Percentiles rank a stretch among this genome's conserved stretches.
These are phyloP conservation scores for Cyprinus carpio DNA, from an alignment of 2,113 vertebrate genomes.

Conservation along the genomic window DNA sequence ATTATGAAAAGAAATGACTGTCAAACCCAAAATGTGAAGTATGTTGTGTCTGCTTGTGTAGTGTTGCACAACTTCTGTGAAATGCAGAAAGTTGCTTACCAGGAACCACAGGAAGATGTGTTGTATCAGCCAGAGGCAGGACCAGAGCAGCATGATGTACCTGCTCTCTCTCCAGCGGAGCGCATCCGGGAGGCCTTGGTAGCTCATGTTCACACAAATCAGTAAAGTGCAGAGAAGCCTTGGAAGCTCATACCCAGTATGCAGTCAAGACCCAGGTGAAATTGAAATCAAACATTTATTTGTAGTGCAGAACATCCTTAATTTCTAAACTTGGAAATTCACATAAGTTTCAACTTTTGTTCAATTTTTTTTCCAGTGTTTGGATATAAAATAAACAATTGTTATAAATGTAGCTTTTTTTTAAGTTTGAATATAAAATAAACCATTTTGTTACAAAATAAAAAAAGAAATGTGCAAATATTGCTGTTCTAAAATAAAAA, in stretches of 20 bases:
- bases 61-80: neutral
- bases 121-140: neutral
- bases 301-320: neutral
- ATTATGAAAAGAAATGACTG: too few relatives aligned
- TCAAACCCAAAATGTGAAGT: too few relatives aligned
- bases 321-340: neutral
- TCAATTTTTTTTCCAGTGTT: neutral
- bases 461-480: too few relatives aligned
- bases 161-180: neutral
- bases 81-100: neutral
- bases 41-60: neutral
- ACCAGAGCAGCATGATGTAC: neutral
- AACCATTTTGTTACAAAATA: neutral
- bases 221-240: neutral
- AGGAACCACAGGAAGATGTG: neutral
- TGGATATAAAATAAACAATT: neutral
- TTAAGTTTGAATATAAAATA: neutral
- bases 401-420: too few relatives aligned
- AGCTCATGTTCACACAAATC: neutral
- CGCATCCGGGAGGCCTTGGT: neutral
- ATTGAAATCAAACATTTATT: neutral
- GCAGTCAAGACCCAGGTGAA: neutral
- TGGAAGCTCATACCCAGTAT: neutral
- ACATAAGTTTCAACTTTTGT: neutral
- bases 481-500: too few relatives aligned